Conservation (phyloP, 2,797 vertebrate species). For the Semaprochilodus insignis region DNA sequence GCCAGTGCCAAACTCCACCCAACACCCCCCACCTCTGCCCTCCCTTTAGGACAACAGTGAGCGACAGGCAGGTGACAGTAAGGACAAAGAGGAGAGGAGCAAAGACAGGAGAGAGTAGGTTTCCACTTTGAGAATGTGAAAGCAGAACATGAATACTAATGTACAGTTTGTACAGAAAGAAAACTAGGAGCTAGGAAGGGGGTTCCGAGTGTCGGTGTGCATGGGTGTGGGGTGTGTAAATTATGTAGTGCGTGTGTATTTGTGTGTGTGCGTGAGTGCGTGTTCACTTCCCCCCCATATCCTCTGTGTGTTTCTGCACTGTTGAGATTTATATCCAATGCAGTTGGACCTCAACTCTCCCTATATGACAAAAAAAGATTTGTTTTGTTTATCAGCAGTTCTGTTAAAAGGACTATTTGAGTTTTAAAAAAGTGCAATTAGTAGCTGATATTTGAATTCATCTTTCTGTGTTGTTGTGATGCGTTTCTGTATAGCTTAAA, state of each 20-base stretch:
- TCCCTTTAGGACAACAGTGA: conserved; percentile 80
- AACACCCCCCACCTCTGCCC: conserved; percentile 74
- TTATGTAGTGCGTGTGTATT: conserved; percentile 60
- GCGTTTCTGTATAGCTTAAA: conserved; percentile 74
- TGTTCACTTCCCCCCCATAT: conserved; percentile 70
- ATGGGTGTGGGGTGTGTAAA: conserved; percentile 64
- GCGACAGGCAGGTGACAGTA: conserved; percentile 39
- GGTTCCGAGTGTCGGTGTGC: conserved; percentile 64
- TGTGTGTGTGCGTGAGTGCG: conserved; percentile 43
- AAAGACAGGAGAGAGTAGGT: background rate
- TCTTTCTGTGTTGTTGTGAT: conserved; percentile 76
- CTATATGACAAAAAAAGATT: conserved; percentile 64
- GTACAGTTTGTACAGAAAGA: conserved; percentile 68
- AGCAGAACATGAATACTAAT: conserved; percentile 43
- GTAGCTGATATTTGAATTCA: conserved; percentile 78
- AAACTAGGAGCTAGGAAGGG: conserved; percentile 47
- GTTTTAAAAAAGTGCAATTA: conserved; percentile 85
- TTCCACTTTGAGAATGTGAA: conserved; percentile 29
- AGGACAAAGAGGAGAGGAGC: conserved; percentile 56
- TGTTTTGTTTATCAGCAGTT: conserved; percentile 69
- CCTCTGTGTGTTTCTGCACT: conserved; percentile 72
- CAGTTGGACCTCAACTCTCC: conserved; percentile 70
- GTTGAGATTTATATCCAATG: conserved; percentile 68
- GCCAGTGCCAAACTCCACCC: conserved; percentile 83
- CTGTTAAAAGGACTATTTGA: conserved; percentile 77